Evolutionary conservation across 2,888 invertebrate genomes (phyloP), one percentile per base, ranked within the genome.

Genomic region (Athalia rosae): DNA sequence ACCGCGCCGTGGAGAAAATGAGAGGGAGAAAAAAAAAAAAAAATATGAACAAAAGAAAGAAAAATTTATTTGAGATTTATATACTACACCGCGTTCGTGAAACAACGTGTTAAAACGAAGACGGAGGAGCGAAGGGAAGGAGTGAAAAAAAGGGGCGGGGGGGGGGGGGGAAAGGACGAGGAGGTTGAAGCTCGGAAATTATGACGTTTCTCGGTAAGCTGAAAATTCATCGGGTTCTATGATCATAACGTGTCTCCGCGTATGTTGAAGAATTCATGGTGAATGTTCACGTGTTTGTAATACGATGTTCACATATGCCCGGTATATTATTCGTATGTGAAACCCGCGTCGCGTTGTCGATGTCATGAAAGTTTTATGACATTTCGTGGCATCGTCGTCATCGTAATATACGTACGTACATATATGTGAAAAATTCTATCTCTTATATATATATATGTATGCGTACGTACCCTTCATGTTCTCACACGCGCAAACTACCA

Each of bases 141-240:
- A 11, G 8, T 53, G n/a, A 53, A n/a, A n/a, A 11, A 11, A 53
- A 53, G 53, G 15, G 45, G 64, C 7, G 63, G n/a, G 63, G 63
- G 45, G 64, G 67, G 53, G 53, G 53, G 53, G 53, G 53, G 53
- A 53, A 53, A 53, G 53, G n/a, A 28, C 28, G 28, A 28, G 28
- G 28, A 28, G 28, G 28, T 28, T 28, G 28, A 15, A 13, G 61
- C 15, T 7, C 11, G 45, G 48, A 48, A 48, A 74, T 74, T 74
- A 74, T 62, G 59, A 74, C 48, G 48, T 74, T 74, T 74, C 74
- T 74, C 47, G 61, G 74, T 74, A 61, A 53, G 53, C 53, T n/a
- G n/a, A 11, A 53, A 53, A n/a, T 53, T n/a, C 53, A 11, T n/a
- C 53, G 4, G 53, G 11, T 53, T 9, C 53, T 9, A n/a, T 11